Conservation (phyloP, 2,888 invertebrate species). For the Caenorhabditis zanzibari region DNA sequence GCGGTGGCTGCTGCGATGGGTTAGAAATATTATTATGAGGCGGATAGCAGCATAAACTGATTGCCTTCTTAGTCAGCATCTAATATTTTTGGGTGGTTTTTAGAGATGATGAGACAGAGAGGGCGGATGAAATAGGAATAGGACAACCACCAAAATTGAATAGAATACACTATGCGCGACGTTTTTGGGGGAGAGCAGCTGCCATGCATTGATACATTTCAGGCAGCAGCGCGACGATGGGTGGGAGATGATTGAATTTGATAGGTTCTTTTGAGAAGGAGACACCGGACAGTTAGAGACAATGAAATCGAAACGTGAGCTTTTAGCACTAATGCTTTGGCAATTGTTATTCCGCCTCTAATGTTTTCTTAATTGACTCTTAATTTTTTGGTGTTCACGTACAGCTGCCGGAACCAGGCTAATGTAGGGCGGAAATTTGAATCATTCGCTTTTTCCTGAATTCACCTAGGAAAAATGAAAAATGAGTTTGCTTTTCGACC, state of each 20-base stretch:
- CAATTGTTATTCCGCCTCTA: no score
- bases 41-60: conserved; percentile 27
- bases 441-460: conserved; percentile 12
- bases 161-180: conserved; percentile 28
- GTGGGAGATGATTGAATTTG: conserved; percentile 62
- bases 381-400: conserved; percentile 3
- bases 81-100: conserved; percentile 25
- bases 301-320: conserved; percentile 12
- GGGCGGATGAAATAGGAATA: conserved; percentile 24
- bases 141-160: not conserved
- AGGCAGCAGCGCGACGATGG: conserved; percentile 38
- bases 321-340: not conserved
- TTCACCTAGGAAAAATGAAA: conserved; percentile 25
- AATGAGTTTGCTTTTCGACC: conserved; percentile 48
- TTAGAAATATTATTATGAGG: conserved; percentile 50
- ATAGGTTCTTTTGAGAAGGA: conserved; percentile 54
- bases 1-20: conserved; percentile 6
- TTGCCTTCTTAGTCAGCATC: conserved; percentile 49
- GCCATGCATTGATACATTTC: conserved; percentile 44
- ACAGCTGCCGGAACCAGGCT: not conserved
- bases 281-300: not conserved
- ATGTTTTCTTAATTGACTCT: not conserved
- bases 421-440: conserved; percentile 32
- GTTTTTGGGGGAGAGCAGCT: conserved; percentile 58
- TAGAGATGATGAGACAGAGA: conserved; percentile 4